Evolutionary conservation across 1,140 invertebrate genomes (phyloP).

Genomic region (Saccostrea echinata): DNA sequence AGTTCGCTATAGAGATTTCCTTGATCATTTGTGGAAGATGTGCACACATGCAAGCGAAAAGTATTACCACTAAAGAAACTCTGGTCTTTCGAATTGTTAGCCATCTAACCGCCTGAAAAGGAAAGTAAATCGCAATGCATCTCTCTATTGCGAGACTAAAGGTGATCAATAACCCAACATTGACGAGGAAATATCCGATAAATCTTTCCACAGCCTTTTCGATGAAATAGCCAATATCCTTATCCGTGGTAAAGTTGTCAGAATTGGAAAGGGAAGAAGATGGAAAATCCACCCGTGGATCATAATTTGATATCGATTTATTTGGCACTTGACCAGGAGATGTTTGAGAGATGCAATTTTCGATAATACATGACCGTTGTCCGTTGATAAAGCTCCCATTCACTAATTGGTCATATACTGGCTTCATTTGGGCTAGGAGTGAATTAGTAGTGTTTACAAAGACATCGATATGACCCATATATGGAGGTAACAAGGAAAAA

Average conservation of each 20-base stretch:
- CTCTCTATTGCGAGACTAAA: constrained; percentile 43
- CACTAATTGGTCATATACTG: background rate
- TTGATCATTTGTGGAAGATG: constrained; percentile 40
- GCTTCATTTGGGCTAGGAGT: constrained; percentile 18
- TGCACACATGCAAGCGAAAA: background rate
- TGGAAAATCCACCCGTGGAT: background rate
- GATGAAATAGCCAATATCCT: constrained; percentile 16
- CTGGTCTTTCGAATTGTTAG: constrained; percentile 39
- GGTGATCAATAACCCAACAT: constrained; percentile 41
- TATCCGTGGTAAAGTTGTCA: background rate
- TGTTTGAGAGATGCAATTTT: background rate
- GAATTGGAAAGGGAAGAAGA: constrained; percentile 10
- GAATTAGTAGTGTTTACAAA: background rate
- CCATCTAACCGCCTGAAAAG: constrained; percentile 17
- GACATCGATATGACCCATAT: background rate
- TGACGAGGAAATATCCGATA: constrained; percentile 33
- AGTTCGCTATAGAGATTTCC: constrained; percentile 16
- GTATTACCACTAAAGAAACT: background rate
- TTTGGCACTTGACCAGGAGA: background rate
- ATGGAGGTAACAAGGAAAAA: background rate
- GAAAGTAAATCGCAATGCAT: constrained; percentile 42
- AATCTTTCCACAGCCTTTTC: constrained; percentile 35
- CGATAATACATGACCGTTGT: background rate
- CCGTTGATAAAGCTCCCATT: background rate
- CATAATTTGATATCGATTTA: constrained; percentile 32